Evolutionary conservation across 23 tunicate species (phyloP).

Genomic region (Trididemnum clinides): DNA sequence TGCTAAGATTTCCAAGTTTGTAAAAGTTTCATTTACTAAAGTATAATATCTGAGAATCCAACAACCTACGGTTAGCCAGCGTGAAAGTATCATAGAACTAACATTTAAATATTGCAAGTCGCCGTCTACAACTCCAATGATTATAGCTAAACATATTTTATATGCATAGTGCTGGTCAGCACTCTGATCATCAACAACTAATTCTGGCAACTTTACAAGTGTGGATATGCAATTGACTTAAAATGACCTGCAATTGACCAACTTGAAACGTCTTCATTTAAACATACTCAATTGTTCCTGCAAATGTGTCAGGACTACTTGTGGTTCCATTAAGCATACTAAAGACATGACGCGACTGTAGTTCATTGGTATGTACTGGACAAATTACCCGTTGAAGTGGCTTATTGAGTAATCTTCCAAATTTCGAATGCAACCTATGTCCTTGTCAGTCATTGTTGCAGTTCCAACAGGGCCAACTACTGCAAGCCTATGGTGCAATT

Average conservation of each 20-base stretch:
- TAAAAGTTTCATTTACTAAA: neutral
- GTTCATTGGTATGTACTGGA: neutral
- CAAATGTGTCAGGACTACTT: neutral
- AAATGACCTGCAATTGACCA: neutral
- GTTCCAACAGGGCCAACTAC: slow-evolving; percentile 19
- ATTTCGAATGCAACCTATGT: neutral
- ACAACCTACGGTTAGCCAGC: neutral
- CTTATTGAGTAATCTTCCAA: neutral
- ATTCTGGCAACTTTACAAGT: neutral
- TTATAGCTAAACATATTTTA: neutral
- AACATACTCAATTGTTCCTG: neutral
- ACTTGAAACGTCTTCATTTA: neutral
- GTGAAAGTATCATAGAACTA: neutral
- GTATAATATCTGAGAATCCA: neutral
- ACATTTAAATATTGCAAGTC: neutral
- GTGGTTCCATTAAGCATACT: neutral
- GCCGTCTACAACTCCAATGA: neutral
- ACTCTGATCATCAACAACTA: slow-evolving; percentile 1
- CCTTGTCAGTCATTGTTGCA: neutral
- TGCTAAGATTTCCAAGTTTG: neutral
- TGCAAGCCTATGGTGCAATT: neutral
- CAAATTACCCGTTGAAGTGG: slow-evolving; percentile 17
- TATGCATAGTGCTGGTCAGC: neutral
- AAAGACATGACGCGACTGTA: slow-evolving; percentile 2
- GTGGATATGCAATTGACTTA: neutral